phyloP scores from a whole-genome alignment of 1,140 invertebrate species.

The Drosophila varians region DNA sequence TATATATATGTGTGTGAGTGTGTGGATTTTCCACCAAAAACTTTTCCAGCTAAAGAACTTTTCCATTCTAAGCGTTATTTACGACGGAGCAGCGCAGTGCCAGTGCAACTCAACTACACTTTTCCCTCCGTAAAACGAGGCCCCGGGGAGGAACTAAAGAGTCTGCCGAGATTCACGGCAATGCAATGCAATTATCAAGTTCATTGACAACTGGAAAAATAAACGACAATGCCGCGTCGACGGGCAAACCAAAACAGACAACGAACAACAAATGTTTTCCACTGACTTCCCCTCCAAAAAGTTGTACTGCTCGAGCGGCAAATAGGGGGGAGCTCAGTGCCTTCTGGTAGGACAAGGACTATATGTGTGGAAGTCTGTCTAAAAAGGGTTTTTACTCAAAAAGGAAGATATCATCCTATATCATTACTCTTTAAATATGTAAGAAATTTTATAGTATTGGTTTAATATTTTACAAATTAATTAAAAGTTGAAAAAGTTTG shows the following conservation, averaged over 20 bases:
- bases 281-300: constrained; percentile 21
- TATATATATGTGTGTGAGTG: too few relatives aligned
- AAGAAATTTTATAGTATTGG: too few relatives aligned
- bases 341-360: constrained; percentile 31
- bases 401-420: too few relatives aligned
- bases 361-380: not conserved
- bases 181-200: constrained; percentile 62
- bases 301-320: constrained; percentile 39
- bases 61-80: constrained; percentile 53
- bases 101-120: constrained; percentile 71
- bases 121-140: constrained; percentile 28
- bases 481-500: not conserved
- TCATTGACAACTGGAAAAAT: constrained; percentile 51
- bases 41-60: constrained; percentile 38
- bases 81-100: constrained; percentile 11
- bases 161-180: not conserved
- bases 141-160: constrained; percentile 19
- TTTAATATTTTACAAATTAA: too few relatives aligned
- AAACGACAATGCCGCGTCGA: not conserved
- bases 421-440: too few relatives aligned
- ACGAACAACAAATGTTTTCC: constrained; percentile 53
- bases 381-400: not conserved
- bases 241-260: constrained; percentile 28
- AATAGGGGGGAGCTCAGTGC: constrained; percentile 24
- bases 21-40: constrained; percentile 23